Percentiles rank a stretch among this genome's conserved stretches.
Conservation (phyloP, 64 coral and sea anemone species). For the Exaiptasia diaphana region DNA sequence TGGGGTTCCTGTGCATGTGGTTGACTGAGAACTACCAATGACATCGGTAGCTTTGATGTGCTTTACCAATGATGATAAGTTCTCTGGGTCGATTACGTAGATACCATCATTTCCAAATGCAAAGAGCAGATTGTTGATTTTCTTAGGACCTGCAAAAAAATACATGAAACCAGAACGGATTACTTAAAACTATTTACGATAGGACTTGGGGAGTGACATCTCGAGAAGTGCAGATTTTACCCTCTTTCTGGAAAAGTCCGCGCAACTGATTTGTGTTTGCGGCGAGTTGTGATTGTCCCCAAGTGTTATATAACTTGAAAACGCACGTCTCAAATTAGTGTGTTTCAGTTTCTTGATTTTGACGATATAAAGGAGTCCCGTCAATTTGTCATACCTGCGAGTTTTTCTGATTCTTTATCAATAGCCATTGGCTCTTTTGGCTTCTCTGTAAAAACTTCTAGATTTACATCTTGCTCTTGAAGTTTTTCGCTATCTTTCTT, state of each 20-base stretch:
- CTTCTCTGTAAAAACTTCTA: background rate
- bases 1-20: slow-evolving; percentile 36
- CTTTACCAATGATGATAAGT: slow-evolving; percentile 7
- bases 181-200: background rate
- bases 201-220: no score
- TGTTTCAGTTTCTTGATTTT: no score
- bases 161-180: background rate
- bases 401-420: background rate
- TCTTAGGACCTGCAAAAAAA: background rate
- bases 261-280: background rate
- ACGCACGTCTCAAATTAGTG: no score
- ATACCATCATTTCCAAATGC: slow-evolving; percentile 55
- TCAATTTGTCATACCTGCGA: no score
- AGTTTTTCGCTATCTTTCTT: no score
- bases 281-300: background rate
- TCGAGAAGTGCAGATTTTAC: no score
- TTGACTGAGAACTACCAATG: slow-evolving; percentile 14
- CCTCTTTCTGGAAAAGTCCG: background rate
- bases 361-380: no score
- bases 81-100: slow-evolving; percentile 55
- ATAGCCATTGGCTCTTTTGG: background rate
- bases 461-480: no score
- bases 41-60: slow-evolving; percentile 53
- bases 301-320: background rate
- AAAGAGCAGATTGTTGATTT: slow-evolving; percentile 32